Evolutionary conservation across 1,140 invertebrate genomes (phyloP).

Genomic region (Trinorchestia longiramus): DNA sequence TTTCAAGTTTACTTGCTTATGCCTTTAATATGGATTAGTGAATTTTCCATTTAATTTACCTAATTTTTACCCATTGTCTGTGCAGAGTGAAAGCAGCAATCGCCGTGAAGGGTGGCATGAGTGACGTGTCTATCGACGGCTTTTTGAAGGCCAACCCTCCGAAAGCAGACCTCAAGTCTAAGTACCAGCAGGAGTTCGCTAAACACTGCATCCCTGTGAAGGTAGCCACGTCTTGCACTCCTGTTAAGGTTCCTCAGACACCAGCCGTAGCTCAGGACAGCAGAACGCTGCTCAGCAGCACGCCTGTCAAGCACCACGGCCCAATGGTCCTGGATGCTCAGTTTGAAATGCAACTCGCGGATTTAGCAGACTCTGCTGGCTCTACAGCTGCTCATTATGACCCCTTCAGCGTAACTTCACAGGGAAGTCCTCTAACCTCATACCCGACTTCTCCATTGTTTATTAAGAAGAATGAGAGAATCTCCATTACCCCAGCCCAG

Average conservation of each 20-base stretch:
- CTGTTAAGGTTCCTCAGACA: background rate
- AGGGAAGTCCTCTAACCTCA: background rate
- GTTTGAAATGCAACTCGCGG: background rate
- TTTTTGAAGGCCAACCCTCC: slow-evolving; percentile 61
- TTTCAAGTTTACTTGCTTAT: too few relatives aligned
- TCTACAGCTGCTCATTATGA: background rate
- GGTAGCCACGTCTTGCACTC: background rate
- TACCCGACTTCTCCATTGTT: background rate
- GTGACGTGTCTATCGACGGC: slow-evolving; percentile 90
- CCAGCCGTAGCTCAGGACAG: background rate
- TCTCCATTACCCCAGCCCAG: background rate
- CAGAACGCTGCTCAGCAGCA: background rate
- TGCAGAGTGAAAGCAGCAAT: slow-evolving; percentile 90
- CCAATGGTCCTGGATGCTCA: background rate
- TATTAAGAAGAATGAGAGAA: background rate
- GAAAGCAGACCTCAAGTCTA: slow-evolving; percentile 61
- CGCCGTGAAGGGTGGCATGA: slow-evolving; percentile 91
- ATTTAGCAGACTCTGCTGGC: background rate
- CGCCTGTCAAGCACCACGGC: background rate
- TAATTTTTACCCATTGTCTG: background rate
- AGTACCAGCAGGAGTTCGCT: slow-evolving; percentile 63
- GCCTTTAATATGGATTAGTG: too few relatives aligned
- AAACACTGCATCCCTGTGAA: slow-evolving; percentile 57
- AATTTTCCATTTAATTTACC: background rate
- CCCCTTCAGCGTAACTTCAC: background rate